These are phyloP conservation scores for Sphaeramia orbicularis DNA, from an alignment of 2,797 vertebrate species.

Conservation along the genomic window DNA sequence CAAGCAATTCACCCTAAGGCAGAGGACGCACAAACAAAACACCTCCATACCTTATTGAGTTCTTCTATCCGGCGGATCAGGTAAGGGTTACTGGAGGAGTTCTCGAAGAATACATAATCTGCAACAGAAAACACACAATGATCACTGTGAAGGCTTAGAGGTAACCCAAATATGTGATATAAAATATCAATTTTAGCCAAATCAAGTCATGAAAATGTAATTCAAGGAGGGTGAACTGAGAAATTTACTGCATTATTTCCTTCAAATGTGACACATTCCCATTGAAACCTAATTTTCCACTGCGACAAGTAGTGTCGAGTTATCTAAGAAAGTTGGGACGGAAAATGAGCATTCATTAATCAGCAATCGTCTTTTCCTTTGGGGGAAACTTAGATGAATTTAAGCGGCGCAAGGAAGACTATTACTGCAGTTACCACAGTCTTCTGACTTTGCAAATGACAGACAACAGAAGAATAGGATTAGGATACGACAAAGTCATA, in stretches of 20 bases:
- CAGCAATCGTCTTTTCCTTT: background rate
- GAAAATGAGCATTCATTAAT: background rate
- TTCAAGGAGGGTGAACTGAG: background rate
- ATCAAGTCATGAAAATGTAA: background rate
- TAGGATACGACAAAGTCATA: background rate
- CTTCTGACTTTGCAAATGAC: background rate
- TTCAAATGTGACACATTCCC: background rate
- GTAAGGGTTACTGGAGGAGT: slow-evolving; percentile 98
- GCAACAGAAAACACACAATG: slow-evolving; percentile 70
- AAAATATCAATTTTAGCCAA: too few species aligned
- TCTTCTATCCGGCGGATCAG: slow-evolving; percentile 98
- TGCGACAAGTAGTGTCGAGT: background rate
- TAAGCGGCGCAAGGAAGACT: background rate
- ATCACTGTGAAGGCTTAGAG: background rate
- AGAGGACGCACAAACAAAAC: slow-evolving; percentile 27
- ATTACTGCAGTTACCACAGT: background rate
- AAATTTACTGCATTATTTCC: background rate
- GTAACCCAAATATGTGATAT: background rate
- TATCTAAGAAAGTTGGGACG: background rate
- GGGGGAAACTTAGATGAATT: background rate
- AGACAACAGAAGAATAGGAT: background rate
- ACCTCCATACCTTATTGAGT: slow-evolving; percentile 93
- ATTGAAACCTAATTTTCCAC: background rate
- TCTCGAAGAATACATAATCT: slow-evolving; percentile 99
- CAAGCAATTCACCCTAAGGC: slow-evolving; percentile 64